phyloP scores from a whole-genome alignment of 2,797 vertebrate species.

The Pangasius mekongensis region DNA sequence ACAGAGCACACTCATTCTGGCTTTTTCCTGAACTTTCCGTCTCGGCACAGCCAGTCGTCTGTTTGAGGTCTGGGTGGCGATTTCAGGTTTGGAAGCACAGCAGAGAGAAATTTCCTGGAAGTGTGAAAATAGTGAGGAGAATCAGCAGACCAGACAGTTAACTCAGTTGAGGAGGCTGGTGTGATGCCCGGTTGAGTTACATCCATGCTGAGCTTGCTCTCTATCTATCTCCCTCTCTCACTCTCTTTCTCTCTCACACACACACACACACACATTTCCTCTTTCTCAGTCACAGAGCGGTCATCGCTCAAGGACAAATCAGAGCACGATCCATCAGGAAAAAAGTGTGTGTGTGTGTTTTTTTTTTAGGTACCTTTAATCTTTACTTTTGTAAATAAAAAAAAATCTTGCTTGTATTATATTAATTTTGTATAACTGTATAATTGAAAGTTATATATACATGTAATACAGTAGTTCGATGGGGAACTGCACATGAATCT shows the following conservation, averaged over 20 bases:
- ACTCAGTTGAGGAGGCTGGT: neutral
- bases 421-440: no score
- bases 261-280: no score
- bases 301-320: no score
- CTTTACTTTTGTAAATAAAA: neutral
- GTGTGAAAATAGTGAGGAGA: neutral
- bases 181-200: neutral
- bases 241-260: neutral
- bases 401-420: neutral
- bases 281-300: no score
- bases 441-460: no score
- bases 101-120: neutral
- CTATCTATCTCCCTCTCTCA: neutral
- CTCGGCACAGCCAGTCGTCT: neutral
- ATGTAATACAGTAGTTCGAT: neutral
- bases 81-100: neutral
- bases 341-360: no score
- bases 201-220: neutral
- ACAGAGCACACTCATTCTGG: neutral
- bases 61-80: neutral
- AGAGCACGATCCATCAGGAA: neutral
- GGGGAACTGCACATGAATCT: neutral
- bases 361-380: neutral
- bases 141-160: neutral
- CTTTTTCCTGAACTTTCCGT: neutral